Conservation (phyloP, 2,113 vertebrate species). For the Anser cygnoides region DNA sequence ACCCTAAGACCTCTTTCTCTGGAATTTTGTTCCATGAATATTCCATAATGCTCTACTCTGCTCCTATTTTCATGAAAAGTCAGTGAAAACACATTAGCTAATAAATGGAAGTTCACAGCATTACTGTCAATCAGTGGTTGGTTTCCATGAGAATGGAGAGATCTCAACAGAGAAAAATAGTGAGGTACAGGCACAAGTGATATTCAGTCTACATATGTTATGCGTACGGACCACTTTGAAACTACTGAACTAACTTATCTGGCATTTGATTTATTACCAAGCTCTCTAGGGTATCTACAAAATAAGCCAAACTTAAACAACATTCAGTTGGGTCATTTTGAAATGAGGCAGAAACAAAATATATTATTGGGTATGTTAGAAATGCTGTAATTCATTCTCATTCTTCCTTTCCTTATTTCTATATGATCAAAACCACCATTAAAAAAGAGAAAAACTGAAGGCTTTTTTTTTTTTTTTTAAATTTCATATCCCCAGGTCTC, state of each 20-base stretch:
- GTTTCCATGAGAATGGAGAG: conserved; percentile 63
- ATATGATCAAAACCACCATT: neutral
- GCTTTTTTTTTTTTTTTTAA: too few species aligned
- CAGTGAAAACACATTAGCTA: conserved; percentile 44
- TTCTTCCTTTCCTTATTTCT: neutral
- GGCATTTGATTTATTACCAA: conserved; percentile 39
- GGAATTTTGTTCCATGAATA: conserved; percentile 69
- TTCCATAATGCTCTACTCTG: conserved; percentile 40
- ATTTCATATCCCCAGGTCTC: neutral
- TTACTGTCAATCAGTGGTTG: conserved; percentile 64
- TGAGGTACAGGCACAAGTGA: conserved; percentile 31
- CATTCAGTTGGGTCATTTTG: conserved; percentile 19
- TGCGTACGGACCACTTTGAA: neutral
- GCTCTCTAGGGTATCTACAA: conserved; percentile 39
- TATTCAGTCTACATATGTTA: conserved; percentile 18
- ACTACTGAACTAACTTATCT: conserved; percentile 28
- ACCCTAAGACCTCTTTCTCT: conserved; percentile 62
- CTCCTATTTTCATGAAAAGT: conserved; percentile 58
- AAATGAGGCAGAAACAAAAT: conserved; percentile 32
- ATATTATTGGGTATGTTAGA: neutral
- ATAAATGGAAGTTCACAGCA: conserved; percentile 60
- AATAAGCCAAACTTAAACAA: conserved; percentile 49
- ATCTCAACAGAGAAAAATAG: conserved; percentile 47
- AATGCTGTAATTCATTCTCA: neutral
- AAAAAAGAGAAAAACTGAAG: neutral